Percentiles rank a stretch among this genome's conserved stretches.
These are phyloP conservation scores for Phengaris arion DNA, from an alignment of 2,888 invertebrate genomes.

Conservation along the genomic window DNA sequence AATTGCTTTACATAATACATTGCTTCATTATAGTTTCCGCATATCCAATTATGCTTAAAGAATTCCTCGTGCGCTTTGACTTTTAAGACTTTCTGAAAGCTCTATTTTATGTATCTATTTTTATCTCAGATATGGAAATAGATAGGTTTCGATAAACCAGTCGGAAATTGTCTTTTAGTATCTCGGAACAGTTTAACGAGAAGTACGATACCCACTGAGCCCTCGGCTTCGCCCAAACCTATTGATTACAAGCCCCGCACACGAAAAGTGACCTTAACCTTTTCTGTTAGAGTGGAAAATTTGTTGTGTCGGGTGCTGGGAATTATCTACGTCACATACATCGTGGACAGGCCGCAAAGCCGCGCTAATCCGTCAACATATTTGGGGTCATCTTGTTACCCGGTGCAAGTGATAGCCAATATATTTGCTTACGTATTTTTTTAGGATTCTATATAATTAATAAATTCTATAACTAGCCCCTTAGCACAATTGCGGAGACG, in stretches of 20 bases:
- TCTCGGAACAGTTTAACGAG: neutral
- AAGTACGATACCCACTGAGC: neutral
- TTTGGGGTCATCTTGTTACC: conserved; percentile 9
- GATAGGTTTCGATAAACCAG: conserved; percentile 25
- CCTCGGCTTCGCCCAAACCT: conserved; percentile 1
- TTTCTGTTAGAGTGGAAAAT: neutral
- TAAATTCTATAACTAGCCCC: too few relatives aligned
- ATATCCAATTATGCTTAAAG: neutral
- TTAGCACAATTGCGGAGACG: too few relatives aligned
- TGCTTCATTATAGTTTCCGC: neutral
- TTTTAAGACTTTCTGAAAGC: neutral
- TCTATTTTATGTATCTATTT: neutral
- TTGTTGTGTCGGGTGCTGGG: too few relatives aligned
- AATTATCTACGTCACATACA: conserved; percentile 8
- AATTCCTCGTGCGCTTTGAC: neutral
- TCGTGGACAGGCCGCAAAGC: conserved; percentile 1
- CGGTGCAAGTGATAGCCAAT: neutral
- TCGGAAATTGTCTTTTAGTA: neutral
- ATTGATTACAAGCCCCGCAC: neutral
- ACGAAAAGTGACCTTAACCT: conserved; percentile 14
- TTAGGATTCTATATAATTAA: neutral
- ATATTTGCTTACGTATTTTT: neutral
- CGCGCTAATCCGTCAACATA: conserved; percentile 12
- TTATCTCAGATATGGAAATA: neutral
- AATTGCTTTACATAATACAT: neutral